Percentiles rank a stretch among this genome's conserved stretches.
Evolutionary conservation across 2,797 vertebrate genomes (phyloP).

Genomic region (Emys orbicularis): DNA sequence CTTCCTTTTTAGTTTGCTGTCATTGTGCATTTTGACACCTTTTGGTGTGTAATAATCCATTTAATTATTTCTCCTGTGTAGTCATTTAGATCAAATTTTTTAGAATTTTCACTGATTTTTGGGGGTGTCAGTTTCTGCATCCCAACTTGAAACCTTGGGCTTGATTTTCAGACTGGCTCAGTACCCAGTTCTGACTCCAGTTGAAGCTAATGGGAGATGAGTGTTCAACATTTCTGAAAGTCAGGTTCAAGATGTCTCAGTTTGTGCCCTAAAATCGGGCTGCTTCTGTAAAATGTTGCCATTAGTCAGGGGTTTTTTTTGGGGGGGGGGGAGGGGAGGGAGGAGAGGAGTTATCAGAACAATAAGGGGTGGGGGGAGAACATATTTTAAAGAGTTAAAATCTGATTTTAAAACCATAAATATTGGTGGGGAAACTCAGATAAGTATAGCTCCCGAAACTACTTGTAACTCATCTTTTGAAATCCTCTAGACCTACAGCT

Average conservation of each 20-base stretch:
- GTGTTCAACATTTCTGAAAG: not conserved
- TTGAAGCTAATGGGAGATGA: not conserved
- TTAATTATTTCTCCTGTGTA: not conserved
- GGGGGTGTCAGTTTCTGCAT: not conserved
- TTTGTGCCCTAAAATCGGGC: not conserved
- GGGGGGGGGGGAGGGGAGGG: fast-evolving
- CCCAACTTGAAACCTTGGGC: not conserved
- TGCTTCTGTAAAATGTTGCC: not conserved
- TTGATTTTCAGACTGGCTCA: not conserved
- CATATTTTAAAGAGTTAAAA: not conserved
- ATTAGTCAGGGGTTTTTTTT: not conserved
- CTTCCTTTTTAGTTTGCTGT: not conserved
- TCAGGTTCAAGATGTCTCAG: not conserved
- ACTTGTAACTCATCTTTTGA: not conserved
- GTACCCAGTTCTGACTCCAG: not conserved
- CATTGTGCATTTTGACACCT: not conserved
- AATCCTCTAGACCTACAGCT: not conserved
- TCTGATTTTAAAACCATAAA: not conserved
- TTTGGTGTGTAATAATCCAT: not conserved
- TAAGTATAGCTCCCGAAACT: not conserved
- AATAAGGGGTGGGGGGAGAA: not conserved
- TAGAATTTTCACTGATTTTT: not conserved
- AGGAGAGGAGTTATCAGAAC: not conserved
- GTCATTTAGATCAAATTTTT: not conserved
- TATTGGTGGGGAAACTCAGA: not conserved